A percentile compares a stretch with the other conserved stretches of the same genome.
These are phyloP conservation scores for Linurgus olivaceus DNA, from an alignment of 2,797 vertebrate species.

Conservation along the genomic window DNA sequence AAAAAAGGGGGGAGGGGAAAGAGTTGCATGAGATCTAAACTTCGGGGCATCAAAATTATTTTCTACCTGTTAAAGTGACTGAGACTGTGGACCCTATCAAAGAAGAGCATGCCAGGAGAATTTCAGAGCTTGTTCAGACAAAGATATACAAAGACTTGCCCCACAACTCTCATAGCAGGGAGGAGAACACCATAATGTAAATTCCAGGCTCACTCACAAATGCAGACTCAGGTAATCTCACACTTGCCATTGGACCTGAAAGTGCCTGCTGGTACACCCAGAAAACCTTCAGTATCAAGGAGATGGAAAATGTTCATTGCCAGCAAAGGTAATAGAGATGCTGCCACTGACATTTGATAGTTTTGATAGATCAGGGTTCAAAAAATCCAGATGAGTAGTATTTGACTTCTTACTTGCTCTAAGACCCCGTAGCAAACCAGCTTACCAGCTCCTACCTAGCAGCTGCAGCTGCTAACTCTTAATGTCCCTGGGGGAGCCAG, in stretches of 20 bases:
- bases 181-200: neutral
- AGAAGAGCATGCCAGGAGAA: neutral
- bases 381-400: neutral
- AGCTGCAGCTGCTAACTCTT: neutral
- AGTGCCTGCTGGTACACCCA: neutral
- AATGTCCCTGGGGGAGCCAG: neutral
- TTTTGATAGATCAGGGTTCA: neutral
- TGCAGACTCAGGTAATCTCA: fast-evolving
- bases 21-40: neutral
- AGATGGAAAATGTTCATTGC: neutral
- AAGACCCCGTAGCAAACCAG: neutral
- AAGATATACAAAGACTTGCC: neutral
- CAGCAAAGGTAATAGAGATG: neutral
- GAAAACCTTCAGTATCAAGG: neutral
- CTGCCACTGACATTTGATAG: neutral
- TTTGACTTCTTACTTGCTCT: neutral
- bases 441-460: neutral
- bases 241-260: neutral
- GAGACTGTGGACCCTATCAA: neutral
- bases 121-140: neutral
- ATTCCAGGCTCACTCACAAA: neutral
- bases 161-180: neutral
- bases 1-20: no score
- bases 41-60: neutral
- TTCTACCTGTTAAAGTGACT: neutral